Conservation (phyloP, 2,888 invertebrate species). For the Eupithecia pulchellata region DNA sequence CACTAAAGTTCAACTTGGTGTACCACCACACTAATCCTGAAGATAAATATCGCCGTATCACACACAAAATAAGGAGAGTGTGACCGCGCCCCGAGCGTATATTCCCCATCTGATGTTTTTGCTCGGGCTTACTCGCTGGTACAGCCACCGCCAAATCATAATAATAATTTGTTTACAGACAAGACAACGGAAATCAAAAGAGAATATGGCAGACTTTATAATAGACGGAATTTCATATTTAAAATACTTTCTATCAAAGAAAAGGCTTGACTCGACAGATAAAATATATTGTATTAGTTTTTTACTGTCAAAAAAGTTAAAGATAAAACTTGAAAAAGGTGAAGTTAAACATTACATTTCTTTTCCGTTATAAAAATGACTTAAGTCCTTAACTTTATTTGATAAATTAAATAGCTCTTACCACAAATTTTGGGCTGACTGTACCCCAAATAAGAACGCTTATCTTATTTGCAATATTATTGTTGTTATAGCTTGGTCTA, state of each 20-base stretch:
- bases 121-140: constrained; percentile 51
- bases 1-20: constrained; percentile 15
- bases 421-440: neutral
- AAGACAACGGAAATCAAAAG: neutral
- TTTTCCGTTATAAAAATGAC: too few species aligned
- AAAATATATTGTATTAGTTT: neutral
- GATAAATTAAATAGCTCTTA: neutral
- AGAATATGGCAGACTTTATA: neutral
- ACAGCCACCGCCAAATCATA: neutral
- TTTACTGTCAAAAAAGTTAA: neutral
- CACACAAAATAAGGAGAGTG: constrained; percentile 47
- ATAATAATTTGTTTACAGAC: neutral
- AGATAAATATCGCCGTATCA: constrained; percentile 35
- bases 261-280: neutral
- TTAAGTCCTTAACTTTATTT: too few species aligned
- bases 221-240: neutral
- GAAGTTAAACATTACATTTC: too few species aligned
- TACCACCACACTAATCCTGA: constrained; percentile 18
- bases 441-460: constrained; percentile 64
- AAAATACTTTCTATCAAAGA: neutral
- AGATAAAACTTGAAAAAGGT: too few species aligned
- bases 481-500: constrained; percentile 61
- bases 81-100: constrained; percentile 66
- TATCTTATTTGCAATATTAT: constrained; percentile 75
- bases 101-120: constrained; percentile 64